Conservation (phyloP, 2,888 invertebrate species). For the Ariolimax columbianus region DNA sequence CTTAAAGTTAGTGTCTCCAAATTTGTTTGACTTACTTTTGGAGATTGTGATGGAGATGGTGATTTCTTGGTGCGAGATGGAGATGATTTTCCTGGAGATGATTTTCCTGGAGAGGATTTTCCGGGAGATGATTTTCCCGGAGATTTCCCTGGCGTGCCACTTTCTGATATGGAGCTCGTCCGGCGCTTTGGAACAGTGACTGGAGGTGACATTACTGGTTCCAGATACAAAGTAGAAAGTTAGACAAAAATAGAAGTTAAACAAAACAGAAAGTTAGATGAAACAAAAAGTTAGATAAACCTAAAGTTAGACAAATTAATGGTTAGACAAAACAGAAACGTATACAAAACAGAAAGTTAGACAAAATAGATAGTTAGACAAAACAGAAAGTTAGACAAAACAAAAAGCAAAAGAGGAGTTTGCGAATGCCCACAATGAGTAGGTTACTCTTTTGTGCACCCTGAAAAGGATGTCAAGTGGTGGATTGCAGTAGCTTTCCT, state of each 20-base stretch:
- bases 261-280: neutral
- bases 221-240: neutral
- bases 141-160: constrained; percentile 68
- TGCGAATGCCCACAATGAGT: too few species aligned
- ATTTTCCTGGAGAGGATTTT: constrained; percentile 56
- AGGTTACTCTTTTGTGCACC: too few species aligned
- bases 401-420: too few species aligned
- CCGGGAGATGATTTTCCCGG: constrained; percentile 54
- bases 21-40: constrained; percentile 25
- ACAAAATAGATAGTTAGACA: too few species aligned
- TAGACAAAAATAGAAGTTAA: neutral
- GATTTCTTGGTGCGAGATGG: constrained; percentile 11
- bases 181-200: constrained; percentile 74
- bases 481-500: too few species aligned
- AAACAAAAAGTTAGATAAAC: too few species aligned
- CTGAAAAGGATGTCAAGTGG: too few species aligned
- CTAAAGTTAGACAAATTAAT: too few species aligned
- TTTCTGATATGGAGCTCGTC: constrained; percentile 69
- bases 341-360: too few species aligned
- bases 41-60: constrained; percentile 30
- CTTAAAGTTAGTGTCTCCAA: too few species aligned
- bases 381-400: too few species aligned
- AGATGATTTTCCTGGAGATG: constrained; percentile 24
- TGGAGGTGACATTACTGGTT: constrained; percentile 68
- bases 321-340: too few species aligned